Base-by-base conservation (phyloP, 1,140 invertebrate genomes). In the Drosophila novamexicana region DNA sequence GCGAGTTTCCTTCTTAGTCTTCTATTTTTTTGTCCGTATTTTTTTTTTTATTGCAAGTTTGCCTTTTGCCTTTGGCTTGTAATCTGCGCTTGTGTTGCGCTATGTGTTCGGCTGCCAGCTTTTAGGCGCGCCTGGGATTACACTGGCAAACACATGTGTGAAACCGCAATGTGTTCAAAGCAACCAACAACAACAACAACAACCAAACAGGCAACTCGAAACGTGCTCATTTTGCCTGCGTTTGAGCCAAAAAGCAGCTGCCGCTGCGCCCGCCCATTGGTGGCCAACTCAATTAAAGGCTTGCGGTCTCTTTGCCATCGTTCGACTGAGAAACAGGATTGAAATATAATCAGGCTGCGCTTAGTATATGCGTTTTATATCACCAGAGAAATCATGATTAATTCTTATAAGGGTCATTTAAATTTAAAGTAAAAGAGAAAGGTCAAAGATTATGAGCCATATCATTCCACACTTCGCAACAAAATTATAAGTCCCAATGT, bases 101-200 rank as follows among this genome's bases (percentile, higher is more conserved):
- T 14, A 12, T 68, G 65, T 56, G 40, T 62, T 59, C 37, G 49
- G 29, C 53, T 81, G 78, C 32, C 69, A 65, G 73, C 71, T 64
- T 69, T 56, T 75, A 77, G 80, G 66, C 84, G 83, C 79, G 80
- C 62, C 76, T 80, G 69, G 62, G 72, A 83, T 79, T 86, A 83
- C 76, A 89, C 62, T 77, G 59, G 49, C 16, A 5, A 4, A 29
- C 22, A 29, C 22, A 32, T 86, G 79, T 81, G 82, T 69, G 78
- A 61, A 83, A 79, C 82, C 82, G 53, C 82, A 86, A 82, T 70
- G 59, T 66, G 81, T 69, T 77, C 75, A 74, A 74, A 77, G 70
- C 75, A 62, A 85, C 69, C 61, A 44, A 44, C 54, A 49, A 6
- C 22, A 18, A 18, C 22, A 59, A 59, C 40, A 29, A 29, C 39